phyloP scores from a whole-genome alignment of 1,140 invertebrate species.

The Drosophila auraria region DNA sequence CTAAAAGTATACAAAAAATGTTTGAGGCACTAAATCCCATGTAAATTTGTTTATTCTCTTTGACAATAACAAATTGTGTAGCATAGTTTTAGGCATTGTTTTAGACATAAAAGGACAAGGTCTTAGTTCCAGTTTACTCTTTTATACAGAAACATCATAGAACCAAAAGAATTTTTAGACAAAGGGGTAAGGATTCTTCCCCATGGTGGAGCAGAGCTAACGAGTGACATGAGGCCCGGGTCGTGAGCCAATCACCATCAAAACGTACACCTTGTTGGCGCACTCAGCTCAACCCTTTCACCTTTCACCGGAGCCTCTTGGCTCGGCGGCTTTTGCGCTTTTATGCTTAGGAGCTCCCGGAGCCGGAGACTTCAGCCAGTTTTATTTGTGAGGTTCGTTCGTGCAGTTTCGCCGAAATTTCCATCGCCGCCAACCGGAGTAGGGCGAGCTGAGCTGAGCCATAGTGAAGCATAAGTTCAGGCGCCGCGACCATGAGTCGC shows the following conservation, averaged over 20 bases:
- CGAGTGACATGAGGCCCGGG: conserved; percentile 24
- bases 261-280: conserved; percentile 59
- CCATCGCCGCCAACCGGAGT: not conserved
- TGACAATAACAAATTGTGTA: no score
- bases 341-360: conserved; percentile 61
- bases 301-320: conserved; percentile 12
- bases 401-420: conserved; percentile 68
- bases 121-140: not conserved
- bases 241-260: conserved; percentile 62
- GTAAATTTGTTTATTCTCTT: no score
- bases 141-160: not conserved
- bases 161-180: not conserved
- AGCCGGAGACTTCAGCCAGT: conserved; percentile 57
- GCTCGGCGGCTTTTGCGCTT: conserved; percentile 64
- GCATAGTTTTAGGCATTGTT: no score
- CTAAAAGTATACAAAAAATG: no score
- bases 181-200: not conserved
- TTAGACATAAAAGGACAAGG: no score
- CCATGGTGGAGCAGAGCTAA: conserved; percentile 21
- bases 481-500: conserved; percentile 70
- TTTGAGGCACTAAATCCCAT: no score
- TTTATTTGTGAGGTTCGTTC: conserved; percentile 65
- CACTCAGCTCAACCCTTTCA: conserved; percentile 44
- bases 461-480: conserved; percentile 60
- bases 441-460: not conserved